These are phyloP conservation scores for Hypselothyrea guttata DNA, from an alignment of 2,888 invertebrate species.

Conservation along the genomic window DNA sequence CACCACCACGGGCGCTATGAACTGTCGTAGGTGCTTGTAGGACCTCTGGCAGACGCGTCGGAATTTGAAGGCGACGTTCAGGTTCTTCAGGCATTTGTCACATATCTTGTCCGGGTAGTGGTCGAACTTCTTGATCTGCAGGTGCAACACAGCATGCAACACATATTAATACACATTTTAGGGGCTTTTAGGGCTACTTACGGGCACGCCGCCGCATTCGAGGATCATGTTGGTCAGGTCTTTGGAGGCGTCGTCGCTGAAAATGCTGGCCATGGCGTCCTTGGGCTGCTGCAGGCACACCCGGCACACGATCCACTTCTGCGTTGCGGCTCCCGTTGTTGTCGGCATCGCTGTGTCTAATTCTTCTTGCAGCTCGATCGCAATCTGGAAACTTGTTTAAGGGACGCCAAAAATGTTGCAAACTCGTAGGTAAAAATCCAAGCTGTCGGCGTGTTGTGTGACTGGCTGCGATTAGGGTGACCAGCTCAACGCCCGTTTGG, in stretches of 20 bases:
- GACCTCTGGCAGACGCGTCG: conserved; percentile 75
- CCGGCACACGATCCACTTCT: conserved; percentile 79
- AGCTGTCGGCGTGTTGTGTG: conserved; percentile 52
- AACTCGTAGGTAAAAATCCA: conserved; percentile 41
- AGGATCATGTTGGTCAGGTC: conserved; percentile 79
- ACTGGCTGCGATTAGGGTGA: conserved; percentile 40
- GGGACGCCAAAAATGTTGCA: conserved; percentile 50
- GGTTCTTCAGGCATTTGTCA: conserved; percentile 66
- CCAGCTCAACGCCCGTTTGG: conserved; percentile 6
- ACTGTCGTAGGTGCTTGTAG: conserved; percentile 77
- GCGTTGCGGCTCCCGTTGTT: conserved; percentile 45
- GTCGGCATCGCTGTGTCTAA: conserved; percentile 44
- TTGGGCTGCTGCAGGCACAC: conserved; percentile 77
- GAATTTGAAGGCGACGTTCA: conserved; percentile 74
- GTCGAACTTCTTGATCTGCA: conserved; percentile 77
- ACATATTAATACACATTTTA: too few relatives aligned
- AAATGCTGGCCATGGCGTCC: conserved; percentile 75
- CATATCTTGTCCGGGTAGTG: conserved; percentile 80
- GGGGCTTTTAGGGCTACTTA: conserved; percentile 47
- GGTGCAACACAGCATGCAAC: background rate
- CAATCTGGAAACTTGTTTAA: too few relatives aligned
- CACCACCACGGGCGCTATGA: conserved; percentile 78
- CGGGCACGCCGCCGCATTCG: conserved; percentile 80
- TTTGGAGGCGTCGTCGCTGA: conserved; percentile 71
- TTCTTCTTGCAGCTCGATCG: too few relatives aligned